Evolutionary conservation across 2,113 vertebrate species (phyloP), one percentile per base, ranked within the genome.

Genomic region (Lagopus leucura): DNA sequence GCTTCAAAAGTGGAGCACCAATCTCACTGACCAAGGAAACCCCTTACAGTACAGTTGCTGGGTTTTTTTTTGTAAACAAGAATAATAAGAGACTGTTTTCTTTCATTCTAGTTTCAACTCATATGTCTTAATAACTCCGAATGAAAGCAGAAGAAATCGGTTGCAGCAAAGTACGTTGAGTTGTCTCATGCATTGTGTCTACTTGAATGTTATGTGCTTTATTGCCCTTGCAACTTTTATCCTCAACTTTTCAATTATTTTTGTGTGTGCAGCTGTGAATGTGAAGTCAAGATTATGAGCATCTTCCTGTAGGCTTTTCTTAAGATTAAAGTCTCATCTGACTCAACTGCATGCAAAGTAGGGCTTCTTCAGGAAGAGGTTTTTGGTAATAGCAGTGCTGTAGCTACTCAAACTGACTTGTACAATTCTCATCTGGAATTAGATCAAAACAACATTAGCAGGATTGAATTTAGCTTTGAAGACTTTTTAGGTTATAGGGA

Each of bases 91-190:
- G 22, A 34, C 57, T 71, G 27, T 94, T 65, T 67, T 88, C 90
- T 91, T 95, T 97, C 16, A 25, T 97, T 97, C 80, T 95, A 99
- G 98, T 83, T 72, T 73, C 13, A 40, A 69, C 4, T 96, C 97
- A 1, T 98, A 96, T 80, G 97, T 97, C 24, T 2, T 98, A 89
- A 96, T 99, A 86, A 60, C 96, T 64, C 98, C 99, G 18, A 97
- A 98, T 17, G 69, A 97, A 93, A 93, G 90, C 61, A 97, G 91
- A 77, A 96, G 98, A 94, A 97, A 70, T 34, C 45, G 97, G 91
- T 34, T 98, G 22, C 95, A 82, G 55, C 97, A 32, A 82, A 97
- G 99, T 99, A 98, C 84, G 97, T 97, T 79, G 40, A 66, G 5
- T 65, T 86, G 2, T 71, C 32, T 82, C 43, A 61, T 66, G 20